phyloP scores from a whole-genome alignment of 1,140 invertebrate species.

The Coenobita brevimanus region DNA sequence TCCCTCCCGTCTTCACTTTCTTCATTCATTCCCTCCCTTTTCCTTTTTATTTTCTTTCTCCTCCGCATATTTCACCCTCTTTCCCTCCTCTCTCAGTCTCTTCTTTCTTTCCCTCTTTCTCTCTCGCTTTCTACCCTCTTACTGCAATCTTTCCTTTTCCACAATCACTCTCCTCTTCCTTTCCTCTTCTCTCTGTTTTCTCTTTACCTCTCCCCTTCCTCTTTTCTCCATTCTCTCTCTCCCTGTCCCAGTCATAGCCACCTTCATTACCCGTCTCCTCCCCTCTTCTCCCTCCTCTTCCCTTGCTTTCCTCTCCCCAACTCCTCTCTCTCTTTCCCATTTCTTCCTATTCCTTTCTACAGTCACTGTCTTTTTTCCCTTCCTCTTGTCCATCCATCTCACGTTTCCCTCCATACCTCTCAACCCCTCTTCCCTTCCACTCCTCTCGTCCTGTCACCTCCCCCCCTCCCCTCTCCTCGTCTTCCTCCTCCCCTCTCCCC shows the following conservation, averaged over 20 bases:
- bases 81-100: no score
- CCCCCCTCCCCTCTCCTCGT: no score
- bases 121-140: no score
- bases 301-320: no score
- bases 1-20: no score
- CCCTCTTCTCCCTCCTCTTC: background rate
- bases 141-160: background rate
- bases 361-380: background rate
- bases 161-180: background rate
- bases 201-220: background rate
- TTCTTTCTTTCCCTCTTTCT: no score
- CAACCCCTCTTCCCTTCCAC: background rate
- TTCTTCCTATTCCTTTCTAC: background rate
- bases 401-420: background rate
- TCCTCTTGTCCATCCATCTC: background rate
- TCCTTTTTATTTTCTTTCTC: no score
- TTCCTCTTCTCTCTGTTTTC: background rate
- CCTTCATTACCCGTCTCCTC: background rate
- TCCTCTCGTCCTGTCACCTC: background rate
- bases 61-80: no score
- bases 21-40: no score
- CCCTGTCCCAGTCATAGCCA: background rate
- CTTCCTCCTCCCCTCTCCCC: background rate
- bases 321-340: background rate
- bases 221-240: background rate